Evolutionary conservation across 2,113 vertebrate genomes (phyloP), one percentile per base, ranked within the genome.

Genomic region (Corvus moneduloides): DNA sequence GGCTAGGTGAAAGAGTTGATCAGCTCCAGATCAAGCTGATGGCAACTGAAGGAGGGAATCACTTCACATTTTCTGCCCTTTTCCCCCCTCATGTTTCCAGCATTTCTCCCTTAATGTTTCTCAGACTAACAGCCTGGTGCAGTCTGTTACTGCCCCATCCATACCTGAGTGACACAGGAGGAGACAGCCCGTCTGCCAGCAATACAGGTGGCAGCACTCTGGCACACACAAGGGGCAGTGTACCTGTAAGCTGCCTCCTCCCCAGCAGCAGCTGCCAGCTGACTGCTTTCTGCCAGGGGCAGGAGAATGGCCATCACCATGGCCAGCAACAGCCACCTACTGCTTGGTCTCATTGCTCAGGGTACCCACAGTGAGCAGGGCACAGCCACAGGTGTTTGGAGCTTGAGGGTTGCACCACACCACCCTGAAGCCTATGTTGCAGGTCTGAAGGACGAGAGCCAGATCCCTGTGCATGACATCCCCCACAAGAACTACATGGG

Each of bases 371-470:
- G 26, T 15, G 20, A 66, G 39, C 20, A 69, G 9, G 20, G 35
- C 20, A 61, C 44, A 71, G 55, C 12, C 35, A 30, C 19, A 43
- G 32, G 22, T 15, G 16, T 35, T 43, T 16, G 49, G 35, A 49
- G 35, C 11, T 41, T 59, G 19, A 59, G 30, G 14, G 12, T 30
- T 71, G 24, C 32, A 83, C 35, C 35, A 82, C 24, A 61, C 24
- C 24, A 71, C 9, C 7, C 33, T 1, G 0, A 71, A 43, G 24
- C 11, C 35, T 23, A 2, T 30, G 16, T 5, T 35, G 55, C 35
- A 71, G 46, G 13, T 51, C 24, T 0, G 0, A 18, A 69, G 35
- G 30, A n/a, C 4, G 22, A 49, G 35, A 51, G 33, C 15, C 9
- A 18, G 23, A 49, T 62, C 16, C 16, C 32, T 35, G 2, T 22